phyloP scores from a whole-genome alignment of 2,888 invertebrate genomes.

The Habrosyne pyritoides region DNA sequence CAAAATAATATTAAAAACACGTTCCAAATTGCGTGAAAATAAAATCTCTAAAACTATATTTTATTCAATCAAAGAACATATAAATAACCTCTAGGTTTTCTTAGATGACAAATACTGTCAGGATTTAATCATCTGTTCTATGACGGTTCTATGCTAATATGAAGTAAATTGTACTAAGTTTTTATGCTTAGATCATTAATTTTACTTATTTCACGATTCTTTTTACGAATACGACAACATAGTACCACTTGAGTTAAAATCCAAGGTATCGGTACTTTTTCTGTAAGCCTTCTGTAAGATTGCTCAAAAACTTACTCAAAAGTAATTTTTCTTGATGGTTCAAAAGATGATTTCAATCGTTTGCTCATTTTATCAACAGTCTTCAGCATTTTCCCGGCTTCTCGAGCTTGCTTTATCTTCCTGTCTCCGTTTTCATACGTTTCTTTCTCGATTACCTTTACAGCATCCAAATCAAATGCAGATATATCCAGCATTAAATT shows the following conservation, averaged over 20 bases:
- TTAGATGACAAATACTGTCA: neutral
- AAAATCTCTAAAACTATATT: neutral
- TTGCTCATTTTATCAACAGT: conserved; percentile 70
- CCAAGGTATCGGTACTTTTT: too few species aligned
- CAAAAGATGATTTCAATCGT: conserved; percentile 67
- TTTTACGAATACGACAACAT: too few species aligned
- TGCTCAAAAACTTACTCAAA: conserved; percentile 15
- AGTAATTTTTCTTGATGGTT: conserved; percentile 52
- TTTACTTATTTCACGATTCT: too few species aligned
- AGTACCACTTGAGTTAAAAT: too few species aligned
- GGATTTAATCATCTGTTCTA: neutral
- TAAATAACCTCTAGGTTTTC: too few species aligned
- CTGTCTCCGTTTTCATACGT: conserved; percentile 59
- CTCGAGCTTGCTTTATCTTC: conserved; percentile 62
- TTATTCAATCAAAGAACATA: too few species aligned
- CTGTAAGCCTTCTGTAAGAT: too few species aligned
- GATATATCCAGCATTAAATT: conserved; percentile 69
- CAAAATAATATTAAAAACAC: conserved; percentile 13
- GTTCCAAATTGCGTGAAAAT: conserved; percentile 6
- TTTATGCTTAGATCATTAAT: too few species aligned
- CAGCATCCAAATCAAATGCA: conserved; percentile 59
- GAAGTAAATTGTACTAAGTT: too few species aligned
- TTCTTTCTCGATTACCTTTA: conserved; percentile 69
- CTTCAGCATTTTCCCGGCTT: conserved; percentile 65
- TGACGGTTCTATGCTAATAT: too few species aligned